Percentiles rank a stretch among this genome's conserved stretches.
Conservation (phyloP, 1,140 invertebrate genomes). For the Asobara japonica region DNA sequence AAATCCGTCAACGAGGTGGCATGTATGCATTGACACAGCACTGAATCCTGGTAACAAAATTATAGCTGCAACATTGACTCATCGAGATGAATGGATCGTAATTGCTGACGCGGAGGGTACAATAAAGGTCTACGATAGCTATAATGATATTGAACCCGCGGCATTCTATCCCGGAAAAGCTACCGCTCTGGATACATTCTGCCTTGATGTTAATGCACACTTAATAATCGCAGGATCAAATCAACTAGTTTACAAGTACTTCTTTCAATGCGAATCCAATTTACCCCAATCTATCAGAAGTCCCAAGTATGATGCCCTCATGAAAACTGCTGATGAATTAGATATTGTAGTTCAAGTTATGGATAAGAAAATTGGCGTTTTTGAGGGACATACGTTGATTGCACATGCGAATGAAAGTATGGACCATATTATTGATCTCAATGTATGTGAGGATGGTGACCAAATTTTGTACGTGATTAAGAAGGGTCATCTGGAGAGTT, state of each 20-base stretch:
- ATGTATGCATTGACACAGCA: conserved; percentile 37
- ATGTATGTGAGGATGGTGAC: conserved; percentile 42
- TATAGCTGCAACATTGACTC: conserved; percentile 56
- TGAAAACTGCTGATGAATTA: conserved; percentile 43
- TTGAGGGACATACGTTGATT: conserved; percentile 38
- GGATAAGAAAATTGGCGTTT: conserved; percentile 47
- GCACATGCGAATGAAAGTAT: conserved; percentile 41
- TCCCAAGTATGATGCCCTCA: conserved; percentile 54
- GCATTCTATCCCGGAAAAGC: conserved; percentile 54
- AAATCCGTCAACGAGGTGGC: neutral
- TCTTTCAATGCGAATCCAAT: conserved; percentile 45
- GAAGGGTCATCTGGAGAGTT: conserved; percentile 18
- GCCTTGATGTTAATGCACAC: conserved; percentile 51
- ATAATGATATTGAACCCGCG: conserved; percentile 41
- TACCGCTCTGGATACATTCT: conserved; percentile 58
- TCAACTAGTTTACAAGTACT: conserved; percentile 54
- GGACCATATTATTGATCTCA: conserved; percentile 53
- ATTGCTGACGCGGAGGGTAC: conserved; percentile 54
- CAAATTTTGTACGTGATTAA: conserved; percentile 54
- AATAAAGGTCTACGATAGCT: conserved; percentile 50
- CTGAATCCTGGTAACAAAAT: conserved; percentile 20
- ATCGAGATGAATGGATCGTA: conserved; percentile 58
- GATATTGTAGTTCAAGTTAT: conserved; percentile 53
- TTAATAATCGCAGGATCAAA: conserved; percentile 56
- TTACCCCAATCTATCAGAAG: conserved; percentile 47